These are phyloP conservation scores for Chionomys nivalis DNA, from an alignment of 2,113 vertebrate species.

Conservation along the genomic window DNA sequence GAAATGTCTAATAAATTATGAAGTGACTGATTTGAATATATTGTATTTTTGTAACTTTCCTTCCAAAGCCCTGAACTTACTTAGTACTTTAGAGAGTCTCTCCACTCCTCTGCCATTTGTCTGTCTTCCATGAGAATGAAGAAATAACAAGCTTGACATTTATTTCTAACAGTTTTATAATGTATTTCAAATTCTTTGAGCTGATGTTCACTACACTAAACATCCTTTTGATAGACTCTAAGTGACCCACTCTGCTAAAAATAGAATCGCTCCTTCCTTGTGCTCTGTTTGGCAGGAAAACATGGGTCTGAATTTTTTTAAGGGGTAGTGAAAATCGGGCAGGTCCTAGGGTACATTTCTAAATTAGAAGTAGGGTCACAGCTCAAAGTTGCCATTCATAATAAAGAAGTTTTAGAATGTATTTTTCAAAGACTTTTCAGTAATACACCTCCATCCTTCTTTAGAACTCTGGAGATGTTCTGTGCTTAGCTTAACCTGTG, in stretches of 20 bases:
- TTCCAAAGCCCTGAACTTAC: constrained; percentile 72
- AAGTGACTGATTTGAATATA: constrained; percentile 77
- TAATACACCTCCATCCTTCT: constrained; percentile 54
- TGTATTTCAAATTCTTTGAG: constrained; percentile 52
- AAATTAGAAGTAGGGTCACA: constrained; percentile 42
- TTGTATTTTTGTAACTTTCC: constrained; percentile 80
- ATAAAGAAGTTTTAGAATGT: constrained; percentile 44
- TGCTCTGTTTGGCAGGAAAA: not conserved
- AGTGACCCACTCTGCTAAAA: constrained; percentile 42
- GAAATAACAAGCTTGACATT: constrained; percentile 50
- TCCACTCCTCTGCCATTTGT: not conserved
- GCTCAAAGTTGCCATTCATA: constrained; percentile 46
- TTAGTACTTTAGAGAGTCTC: constrained; percentile 42
- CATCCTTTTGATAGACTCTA: not conserved
- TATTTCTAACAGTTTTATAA: constrained; percentile 26
- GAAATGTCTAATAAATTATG: constrained; percentile 77
- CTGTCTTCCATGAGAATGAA: constrained; percentile 30
- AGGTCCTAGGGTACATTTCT: not conserved
- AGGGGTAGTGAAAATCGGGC: not conserved
- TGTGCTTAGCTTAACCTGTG: constrained; percentile 71
- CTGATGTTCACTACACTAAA: not conserved
- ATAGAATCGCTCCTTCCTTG: not conserved
- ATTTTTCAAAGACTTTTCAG: constrained; percentile 66
- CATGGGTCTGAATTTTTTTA: constrained; percentile 22
- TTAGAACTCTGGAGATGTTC: constrained; percentile 65